Base-by-base conservation (phyloP, 2,888 invertebrate species). In the Melieria crassipennis region DNA sequence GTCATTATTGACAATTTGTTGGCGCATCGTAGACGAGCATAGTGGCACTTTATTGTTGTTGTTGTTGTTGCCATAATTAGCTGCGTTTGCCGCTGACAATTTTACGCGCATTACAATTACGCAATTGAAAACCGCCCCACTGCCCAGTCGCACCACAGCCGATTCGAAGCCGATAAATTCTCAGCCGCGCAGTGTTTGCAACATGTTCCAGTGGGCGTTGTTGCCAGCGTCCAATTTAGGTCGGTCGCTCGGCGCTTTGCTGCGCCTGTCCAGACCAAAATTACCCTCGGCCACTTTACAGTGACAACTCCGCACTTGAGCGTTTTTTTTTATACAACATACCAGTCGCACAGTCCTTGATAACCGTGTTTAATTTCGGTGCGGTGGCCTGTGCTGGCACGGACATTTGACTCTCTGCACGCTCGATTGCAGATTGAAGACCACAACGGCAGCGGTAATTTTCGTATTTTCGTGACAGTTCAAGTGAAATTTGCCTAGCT, bases 401-500 rank as follows among this genome's bases (percentile, higher is more conserved):
- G 30, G 30, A 30, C 30, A 30, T 30, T 30, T 30, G 42, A 30
- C 50, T 43, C n/a, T 3, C 43, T 43, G 48, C 16, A 66, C 58
- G 66, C 60, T 67, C 52, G 52, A 67, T 67, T 67, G 67, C 60
- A 67, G 60, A 60, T 60, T 50, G 10, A 46, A 60, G 67, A 60
- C 48, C 52, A 67, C 60, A 61, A 66, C 9, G 50, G 48, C 58
- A 58, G 61, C 16, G 67, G 60, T 67, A 67, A 67, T 67, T 67
- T 67, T 60, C 60, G 67, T 50, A 69, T 69, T 69, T 69, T 69
- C 62, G 52, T 69, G 69, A 69, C 69, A 69, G 56, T 69, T 63
- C 30, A 69, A 69, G 61, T 69, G 52, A 55, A 52, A 56, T 63
- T 69, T 69, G 62, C 56, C 13, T 58, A 58, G 10, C 61, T 52